Percentiles rank a stretch among this genome's conserved stretches.
Evolutionary conservation across 2,797 vertebrate genomes (phyloP).

Genomic region (Odontamblyopus rebecca): DNA sequence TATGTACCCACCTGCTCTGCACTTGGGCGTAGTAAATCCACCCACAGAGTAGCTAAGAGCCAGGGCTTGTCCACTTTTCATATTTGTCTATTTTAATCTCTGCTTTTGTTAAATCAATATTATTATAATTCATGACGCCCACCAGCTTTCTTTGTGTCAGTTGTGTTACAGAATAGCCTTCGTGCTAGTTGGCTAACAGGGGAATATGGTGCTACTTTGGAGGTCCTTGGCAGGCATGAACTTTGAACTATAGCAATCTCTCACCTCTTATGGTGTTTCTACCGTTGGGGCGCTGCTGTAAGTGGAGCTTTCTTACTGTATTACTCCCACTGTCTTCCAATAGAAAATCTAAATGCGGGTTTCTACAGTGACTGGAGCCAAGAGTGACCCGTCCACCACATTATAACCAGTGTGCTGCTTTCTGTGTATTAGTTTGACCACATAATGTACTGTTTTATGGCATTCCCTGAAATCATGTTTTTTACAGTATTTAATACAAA

Average conservation of each 20-base stretch:
- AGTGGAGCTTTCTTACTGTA: conserved; percentile 29
- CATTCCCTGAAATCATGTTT: conserved; percentile 46
- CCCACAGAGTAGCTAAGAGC: conserved; percentile 43
- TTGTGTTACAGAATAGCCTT: conserved; percentile 31
- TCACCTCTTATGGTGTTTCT: conserved; percentile 43
- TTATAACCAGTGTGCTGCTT: conserved; percentile 35
- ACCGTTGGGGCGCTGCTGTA: background rate
- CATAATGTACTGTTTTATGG: conserved; percentile 25
- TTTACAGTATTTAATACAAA: conserved; percentile 57
- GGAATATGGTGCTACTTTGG: conserved; percentile 63
- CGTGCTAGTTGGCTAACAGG: conserved; percentile 38
- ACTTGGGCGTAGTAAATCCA: conserved; percentile 12
- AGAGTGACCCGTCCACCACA: conserved; percentile 17
- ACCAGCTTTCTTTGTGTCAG: background rate
- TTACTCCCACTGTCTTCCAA: conserved; percentile 47
- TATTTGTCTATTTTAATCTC: background rate
- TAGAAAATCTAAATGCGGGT: conserved; percentile 36
- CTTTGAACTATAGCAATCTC: conserved; percentile 52
- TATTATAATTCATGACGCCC: background rate
- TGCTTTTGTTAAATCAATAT: conserved; percentile 9
- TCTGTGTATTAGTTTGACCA: conserved; percentile 22
- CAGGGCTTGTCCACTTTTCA: conserved; percentile 4
- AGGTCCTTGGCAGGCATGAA: conserved; percentile 46
- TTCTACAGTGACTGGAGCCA: conserved; percentile 34
- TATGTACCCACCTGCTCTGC: background rate